phyloP scores from a whole-genome alignment of 2,797 vertebrate genomes.

The Falco columbarius region DNA sequence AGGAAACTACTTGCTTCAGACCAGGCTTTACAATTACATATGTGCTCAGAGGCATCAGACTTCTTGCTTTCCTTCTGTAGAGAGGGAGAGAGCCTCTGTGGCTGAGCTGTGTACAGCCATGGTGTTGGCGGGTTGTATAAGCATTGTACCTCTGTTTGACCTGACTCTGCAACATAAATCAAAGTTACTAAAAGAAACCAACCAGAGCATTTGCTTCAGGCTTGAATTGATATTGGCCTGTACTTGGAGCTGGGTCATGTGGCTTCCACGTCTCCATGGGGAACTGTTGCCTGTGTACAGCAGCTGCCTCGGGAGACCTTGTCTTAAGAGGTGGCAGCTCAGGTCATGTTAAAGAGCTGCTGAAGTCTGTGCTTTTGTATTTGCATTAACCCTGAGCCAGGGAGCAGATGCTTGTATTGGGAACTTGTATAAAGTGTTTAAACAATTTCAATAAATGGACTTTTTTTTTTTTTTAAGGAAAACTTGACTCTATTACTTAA shows the following conservation, averaged over 20 bases:
- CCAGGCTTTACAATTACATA: neutral
- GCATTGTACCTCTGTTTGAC: constrained; percentile 15
- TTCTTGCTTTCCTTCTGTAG: neutral
- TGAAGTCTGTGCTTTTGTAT: constrained; percentile 61
- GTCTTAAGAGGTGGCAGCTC: neutral
- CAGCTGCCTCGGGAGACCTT: neutral
- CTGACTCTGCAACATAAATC: constrained; percentile 4
- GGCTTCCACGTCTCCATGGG: constrained; percentile 11
- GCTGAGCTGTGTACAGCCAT: neutral
- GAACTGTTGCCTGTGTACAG: neutral
- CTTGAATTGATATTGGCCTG: constrained; percentile 12
- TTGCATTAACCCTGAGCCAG: constrained; percentile 51
- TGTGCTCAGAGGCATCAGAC: neutral
- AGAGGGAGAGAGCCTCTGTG: neutral
- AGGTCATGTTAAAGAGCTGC: neutral
- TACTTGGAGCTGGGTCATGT: neutral
- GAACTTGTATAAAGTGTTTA: constrained; percentile 78
- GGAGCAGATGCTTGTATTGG: constrained; percentile 59
- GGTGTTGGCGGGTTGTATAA: neutral
- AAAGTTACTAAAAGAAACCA: constrained; percentile 10
- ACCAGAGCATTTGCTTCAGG: constrained; percentile 25
- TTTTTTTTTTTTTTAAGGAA: constrained; percentile 62
- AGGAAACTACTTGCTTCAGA: neutral
- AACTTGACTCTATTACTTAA: neutral
- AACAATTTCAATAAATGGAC: constrained; percentile 79